Conservation (phyloP, 2,797 vertebrate species). For the Parauchenoglanis punctatus region DNA sequence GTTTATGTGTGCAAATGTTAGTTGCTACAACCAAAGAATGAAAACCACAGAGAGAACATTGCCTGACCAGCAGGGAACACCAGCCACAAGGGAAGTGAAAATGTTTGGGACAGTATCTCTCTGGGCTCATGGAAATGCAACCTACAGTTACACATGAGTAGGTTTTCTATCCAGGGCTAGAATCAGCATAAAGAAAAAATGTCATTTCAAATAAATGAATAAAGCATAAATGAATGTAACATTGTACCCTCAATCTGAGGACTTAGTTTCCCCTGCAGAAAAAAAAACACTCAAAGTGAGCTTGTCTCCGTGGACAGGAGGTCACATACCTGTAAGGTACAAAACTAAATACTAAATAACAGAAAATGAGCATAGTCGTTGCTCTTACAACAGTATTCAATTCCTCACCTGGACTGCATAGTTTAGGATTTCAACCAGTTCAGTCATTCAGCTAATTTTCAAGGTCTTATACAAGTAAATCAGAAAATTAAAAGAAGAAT, state of each 20-base stretch:
- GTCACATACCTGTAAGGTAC: constrained; percentile 82
- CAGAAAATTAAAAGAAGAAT: background rate
- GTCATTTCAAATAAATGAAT: constrained; percentile 58
- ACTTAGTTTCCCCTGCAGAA: constrained; percentile 67
- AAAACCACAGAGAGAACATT: constrained; percentile 30
- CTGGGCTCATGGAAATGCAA: constrained; percentile 32
- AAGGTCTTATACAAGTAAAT: constrained; percentile 22
- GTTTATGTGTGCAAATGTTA: constrained; percentile 48
- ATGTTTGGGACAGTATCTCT: constrained; percentile 21
- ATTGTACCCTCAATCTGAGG: constrained; percentile 79
- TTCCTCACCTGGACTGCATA: constrained; percentile 33
- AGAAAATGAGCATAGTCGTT: constrained; percentile 54
- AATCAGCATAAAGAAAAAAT: constrained; percentile 55
- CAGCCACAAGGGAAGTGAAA: constrained; percentile 37
- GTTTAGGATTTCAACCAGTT: constrained; percentile 34
- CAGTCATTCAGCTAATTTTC: constrained; percentile 23
- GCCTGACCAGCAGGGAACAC: constrained; percentile 59
- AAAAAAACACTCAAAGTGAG: constrained; percentile 63
- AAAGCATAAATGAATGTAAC: constrained; percentile 60
- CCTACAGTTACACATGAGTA: constrained; percentile 31
- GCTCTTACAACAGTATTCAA: constrained; percentile 42
- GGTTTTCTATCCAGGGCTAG: constrained; percentile 47
- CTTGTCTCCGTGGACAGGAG: constrained; percentile 65
- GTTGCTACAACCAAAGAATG: constrained; percentile 44
- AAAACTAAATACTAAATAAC: constrained; percentile 71